These are phyloP conservation scores for Acanthosepion esculentum DNA, from an alignment of 2,888 invertebrate species.

Conservation along the genomic window DNA sequence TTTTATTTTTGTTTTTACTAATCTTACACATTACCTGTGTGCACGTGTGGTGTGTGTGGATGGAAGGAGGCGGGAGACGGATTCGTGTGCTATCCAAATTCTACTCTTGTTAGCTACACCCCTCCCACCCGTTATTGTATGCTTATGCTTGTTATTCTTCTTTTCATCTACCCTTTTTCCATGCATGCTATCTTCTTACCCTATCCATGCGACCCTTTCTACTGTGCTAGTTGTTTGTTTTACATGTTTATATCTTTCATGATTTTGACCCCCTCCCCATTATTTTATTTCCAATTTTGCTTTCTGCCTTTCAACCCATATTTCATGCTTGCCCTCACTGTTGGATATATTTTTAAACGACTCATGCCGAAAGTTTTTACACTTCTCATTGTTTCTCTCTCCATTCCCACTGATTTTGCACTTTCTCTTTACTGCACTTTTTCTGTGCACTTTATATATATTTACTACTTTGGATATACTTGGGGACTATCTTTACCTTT, in stretches of 20 bases:
- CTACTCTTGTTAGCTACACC: background rate
- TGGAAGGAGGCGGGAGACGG: too few species aligned
- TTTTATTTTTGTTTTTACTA: background rate
- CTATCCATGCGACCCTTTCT: background rate
- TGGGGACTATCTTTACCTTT: background rate
- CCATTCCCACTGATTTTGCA: background rate
- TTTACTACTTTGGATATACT: background rate
- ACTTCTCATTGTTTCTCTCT: background rate
- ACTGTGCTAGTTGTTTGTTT: background rate
- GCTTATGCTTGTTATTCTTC: background rate
- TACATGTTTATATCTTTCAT: constrained; percentile 20
- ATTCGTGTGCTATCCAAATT: background rate
- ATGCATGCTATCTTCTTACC: background rate
- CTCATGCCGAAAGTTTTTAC: background rate
- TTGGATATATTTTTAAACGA: background rate
- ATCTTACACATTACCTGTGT: background rate
- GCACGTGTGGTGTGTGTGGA: background rate
- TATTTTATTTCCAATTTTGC: background rate
- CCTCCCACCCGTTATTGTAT: background rate
- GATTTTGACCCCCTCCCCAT: background rate
- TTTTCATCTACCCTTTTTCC: background rate
- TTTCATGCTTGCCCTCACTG: background rate
- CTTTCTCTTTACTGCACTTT: background rate
- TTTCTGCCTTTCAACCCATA: background rate
- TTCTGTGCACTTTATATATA: background rate